A percentile compares a stretch with the other conserved stretches of the same genome.
These are phyloP conservation scores for Ciconia nigra DNA, from an alignment of 2,797 vertebrate genomes.

Conservation along the genomic window DNA sequence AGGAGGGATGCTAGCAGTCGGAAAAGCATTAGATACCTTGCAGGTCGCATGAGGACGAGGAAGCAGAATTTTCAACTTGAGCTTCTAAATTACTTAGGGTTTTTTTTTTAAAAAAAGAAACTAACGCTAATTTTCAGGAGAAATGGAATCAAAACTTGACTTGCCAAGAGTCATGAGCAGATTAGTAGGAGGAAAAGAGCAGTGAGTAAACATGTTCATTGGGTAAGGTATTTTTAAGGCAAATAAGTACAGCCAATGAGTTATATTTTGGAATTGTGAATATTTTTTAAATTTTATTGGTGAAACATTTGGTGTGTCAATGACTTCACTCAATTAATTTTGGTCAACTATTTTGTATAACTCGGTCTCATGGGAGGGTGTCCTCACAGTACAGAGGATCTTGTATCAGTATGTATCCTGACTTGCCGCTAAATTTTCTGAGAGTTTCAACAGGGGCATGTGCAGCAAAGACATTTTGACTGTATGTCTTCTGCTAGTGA, in stretches of 20 bases:
- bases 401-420: not conserved
- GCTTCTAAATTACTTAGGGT: not conserved
- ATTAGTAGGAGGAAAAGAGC: not conserved
- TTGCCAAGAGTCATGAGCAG: not conserved
- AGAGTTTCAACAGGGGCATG: not conserved
- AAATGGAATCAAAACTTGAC: not conserved
- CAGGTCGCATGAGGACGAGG: not conserved
- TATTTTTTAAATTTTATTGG: not conserved
- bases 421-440: not conserved
- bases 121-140: not conserved
- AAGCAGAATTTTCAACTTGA: not conserved
- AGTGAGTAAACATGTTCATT: not conserved
- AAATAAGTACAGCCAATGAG: not conserved
- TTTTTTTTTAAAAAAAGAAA: not conserved
- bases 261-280: not conserved
- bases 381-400: not conserved
- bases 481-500: not conserved
- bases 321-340: not conserved
- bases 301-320: not conserved
- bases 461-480: not conserved
- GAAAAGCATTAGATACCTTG: not conserved
- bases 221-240: not conserved
- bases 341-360: not conserved
- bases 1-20: not conserved
- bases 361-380: not conserved